Percentiles rank a stretch among this genome's conserved stretches.
Conservation (phyloP, 2,797 vertebrate species). For the Emydoidea blandingii region DNA sequence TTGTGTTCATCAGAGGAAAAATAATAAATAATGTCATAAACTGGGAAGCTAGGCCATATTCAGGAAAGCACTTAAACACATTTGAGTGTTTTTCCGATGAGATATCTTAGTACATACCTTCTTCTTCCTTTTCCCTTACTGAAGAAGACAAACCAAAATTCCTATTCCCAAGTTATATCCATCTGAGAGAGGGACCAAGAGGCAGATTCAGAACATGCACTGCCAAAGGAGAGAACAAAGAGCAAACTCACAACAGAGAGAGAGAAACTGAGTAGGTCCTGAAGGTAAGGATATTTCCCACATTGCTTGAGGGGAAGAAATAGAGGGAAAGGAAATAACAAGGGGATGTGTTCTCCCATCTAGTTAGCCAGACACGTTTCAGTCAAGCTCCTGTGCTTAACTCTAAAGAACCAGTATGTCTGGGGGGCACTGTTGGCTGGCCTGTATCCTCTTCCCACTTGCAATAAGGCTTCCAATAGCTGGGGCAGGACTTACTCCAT, state of each 20-base stretch:
- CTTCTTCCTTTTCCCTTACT: neutral
- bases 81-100: neutral
- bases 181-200: neutral
- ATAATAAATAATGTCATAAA: neutral
- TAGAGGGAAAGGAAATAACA: neutral
- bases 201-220: neutral
- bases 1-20: neutral
- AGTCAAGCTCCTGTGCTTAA: neutral
- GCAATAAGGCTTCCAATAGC: neutral
- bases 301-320: neutral
- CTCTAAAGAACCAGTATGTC: neutral
- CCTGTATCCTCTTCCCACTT: neutral
- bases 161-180: neutral
- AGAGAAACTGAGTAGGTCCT: neutral
- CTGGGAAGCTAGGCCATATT: neutral
- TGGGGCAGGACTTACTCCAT: neutral
- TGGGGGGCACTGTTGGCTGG: neutral
- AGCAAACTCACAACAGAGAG: neutral
- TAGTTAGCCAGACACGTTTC: neutral
- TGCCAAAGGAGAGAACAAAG: neutral
- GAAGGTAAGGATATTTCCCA: neutral
- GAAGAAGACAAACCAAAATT: neutral
- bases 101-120: neutral
- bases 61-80: neutral
- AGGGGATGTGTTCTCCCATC: neutral